A percentile compares a stretch with the other conserved stretches of the same genome.
Evolutionary conservation across 2,113 vertebrate species (phyloP).

Genomic region (Triplophysa tibetana): DNA sequence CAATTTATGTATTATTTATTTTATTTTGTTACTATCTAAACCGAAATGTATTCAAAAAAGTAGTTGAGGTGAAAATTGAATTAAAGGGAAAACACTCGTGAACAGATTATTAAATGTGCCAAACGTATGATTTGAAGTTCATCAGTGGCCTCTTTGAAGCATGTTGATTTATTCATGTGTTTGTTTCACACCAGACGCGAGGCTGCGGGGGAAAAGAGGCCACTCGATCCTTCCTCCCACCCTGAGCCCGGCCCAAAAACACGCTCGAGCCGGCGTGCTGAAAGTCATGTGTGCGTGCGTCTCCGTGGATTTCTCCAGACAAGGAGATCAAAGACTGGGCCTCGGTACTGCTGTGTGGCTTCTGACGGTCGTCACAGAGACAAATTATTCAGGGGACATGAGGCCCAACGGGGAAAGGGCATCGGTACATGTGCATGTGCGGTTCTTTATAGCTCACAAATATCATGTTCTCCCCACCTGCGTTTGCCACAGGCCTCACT

Average conservation of each 20-base stretch:
- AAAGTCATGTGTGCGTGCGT: not conserved
- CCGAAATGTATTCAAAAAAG: not conserved
- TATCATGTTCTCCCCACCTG: constrained; percentile 37
- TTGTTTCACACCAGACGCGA: constrained; percentile 52
- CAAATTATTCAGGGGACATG: constrained; percentile 31
- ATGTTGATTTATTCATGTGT: constrained; percentile 62
- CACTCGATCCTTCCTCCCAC: constrained; percentile 50
- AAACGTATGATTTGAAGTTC: constrained; percentile 50
- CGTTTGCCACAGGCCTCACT: constrained; percentile 35
- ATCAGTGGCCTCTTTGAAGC: constrained; percentile 53
- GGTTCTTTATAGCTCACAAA: too few species aligned
- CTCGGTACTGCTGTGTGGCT: not conserved
- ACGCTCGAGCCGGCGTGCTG: not conserved
- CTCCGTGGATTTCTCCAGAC: constrained; percentile 13
- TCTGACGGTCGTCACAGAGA: not conserved
- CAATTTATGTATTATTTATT: too few species aligned
- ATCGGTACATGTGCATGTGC: not conserved
- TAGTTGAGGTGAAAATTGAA: not conserved
- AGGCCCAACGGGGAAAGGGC: constrained; percentile 5
- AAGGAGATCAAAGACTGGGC: constrained; percentile 28
- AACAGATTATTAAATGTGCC: constrained; percentile 32
- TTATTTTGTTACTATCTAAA: too few species aligned
- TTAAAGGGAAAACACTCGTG: constrained; percentile 34
- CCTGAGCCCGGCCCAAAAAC: not conserved
- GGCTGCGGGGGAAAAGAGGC: constrained; percentile 54